Base-by-base conservation (phyloP, 1,140 invertebrate species). In the Bombus ignitus region DNA sequence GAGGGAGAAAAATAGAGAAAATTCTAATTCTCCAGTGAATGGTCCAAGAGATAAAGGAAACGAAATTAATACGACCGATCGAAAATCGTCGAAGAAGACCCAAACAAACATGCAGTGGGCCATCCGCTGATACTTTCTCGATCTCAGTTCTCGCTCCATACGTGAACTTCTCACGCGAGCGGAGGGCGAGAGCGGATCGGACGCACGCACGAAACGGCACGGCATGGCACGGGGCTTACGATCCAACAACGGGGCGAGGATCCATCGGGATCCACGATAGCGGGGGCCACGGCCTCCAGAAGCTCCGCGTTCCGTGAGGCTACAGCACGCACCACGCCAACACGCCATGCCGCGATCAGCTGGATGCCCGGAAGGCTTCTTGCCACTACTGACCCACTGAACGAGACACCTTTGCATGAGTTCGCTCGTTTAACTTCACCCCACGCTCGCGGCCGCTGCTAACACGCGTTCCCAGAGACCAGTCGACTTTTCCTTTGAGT, bases 321-420 rank as follows among this genome's bases (percentile, higher is more conserved):
- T 88, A 88, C 86, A 89, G 92, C 93, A 94, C 93, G 93, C 93
- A 94, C 93, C 92, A 89, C 90, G 89, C 88, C 85, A 92, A 87
- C 91, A 91, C 87, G 89, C 92, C 90, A 89, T 83, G 76, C 88
- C 92, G 89, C 93, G 92, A 94, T 94, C 92, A 93, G 93, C 93
- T 94, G 92, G 88, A 92, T 92, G 92, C 92, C 89, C 83, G 88
- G 92, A 92, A 94, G 91, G 91, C 93, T 93, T 94, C 93, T 94
- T 92, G 92, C 91, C 91, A 94, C 93, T 94, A 90, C 93, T 94
- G 94, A 94, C 94, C 94, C 87, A 94, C 81, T 94, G 93, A 94
- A 94, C 92, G 92, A 93, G 93, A 94, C 93, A 93, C 92, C 89
- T 91, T 94, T 94, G 93, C 93, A 92, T 93, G 92, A 90, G 89